Conservation (phyloP, 1,140 invertebrate species). For the Liolophura sinensis region DNA sequence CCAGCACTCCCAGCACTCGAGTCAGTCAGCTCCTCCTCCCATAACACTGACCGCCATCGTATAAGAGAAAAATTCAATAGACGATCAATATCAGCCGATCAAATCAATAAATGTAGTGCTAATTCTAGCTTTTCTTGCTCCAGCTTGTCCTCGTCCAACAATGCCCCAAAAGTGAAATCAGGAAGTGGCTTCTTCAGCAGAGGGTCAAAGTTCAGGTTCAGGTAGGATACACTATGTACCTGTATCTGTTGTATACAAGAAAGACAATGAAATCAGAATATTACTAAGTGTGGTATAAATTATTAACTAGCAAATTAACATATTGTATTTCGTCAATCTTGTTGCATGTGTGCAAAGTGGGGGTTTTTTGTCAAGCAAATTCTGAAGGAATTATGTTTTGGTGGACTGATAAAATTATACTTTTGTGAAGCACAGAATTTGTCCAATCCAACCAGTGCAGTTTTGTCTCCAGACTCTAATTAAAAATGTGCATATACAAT, state of each 20-base stretch:
- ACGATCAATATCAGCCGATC: too few relatives aligned
- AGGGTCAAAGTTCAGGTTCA: constrained; percentile 86
- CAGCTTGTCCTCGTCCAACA: constrained; percentile 83
- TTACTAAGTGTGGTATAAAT: background rate
- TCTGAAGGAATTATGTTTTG: background rate
- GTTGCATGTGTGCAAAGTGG: background rate
- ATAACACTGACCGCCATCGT: too few relatives aligned
- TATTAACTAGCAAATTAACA: background rate
- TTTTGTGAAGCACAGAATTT: too few relatives aligned
- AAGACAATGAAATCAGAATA: background rate
- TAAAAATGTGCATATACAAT: too few relatives aligned
- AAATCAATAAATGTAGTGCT: constrained; percentile 11
- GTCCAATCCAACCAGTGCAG: too few relatives aligned
- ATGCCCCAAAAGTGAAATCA: constrained; percentile 83
- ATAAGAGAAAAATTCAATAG: too few relatives aligned
- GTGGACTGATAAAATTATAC: background rate
- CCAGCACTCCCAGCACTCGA: too few relatives aligned
- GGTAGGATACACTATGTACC: constrained; percentile 37
- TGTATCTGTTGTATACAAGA: background rate
- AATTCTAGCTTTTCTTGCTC: constrained; percentile 21
- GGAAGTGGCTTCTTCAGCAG: constrained; percentile 93
- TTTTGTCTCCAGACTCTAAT: too few relatives aligned
- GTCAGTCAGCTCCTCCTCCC: too few relatives aligned
- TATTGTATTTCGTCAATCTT: background rate
- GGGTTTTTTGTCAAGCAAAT: background rate